These are phyloP conservation scores for Prunella fulvescens DNA, from an alignment of 2,113 vertebrate genomes.

Conservation along the genomic window DNA sequence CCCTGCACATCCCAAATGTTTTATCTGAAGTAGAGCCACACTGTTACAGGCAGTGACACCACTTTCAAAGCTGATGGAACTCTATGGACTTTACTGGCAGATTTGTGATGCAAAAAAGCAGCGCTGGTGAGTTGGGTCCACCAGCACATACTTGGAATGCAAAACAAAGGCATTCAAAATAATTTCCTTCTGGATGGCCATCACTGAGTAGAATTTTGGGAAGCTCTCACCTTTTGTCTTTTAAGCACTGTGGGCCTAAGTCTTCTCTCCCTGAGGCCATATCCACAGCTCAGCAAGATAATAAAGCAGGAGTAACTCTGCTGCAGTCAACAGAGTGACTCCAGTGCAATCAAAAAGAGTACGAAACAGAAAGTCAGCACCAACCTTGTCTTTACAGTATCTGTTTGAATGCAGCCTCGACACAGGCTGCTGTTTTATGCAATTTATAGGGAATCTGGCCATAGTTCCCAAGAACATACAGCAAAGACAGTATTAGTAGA, in stretches of 20 bases:
- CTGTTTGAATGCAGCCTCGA: neutral
- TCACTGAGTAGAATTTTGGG: neutral
- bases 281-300: neutral
- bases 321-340: rapidly evolving
- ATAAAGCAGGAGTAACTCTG: neutral
- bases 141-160: neutral
- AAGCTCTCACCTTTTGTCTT: neutral
- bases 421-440: neutral
- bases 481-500: neutral
- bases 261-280: neutral
- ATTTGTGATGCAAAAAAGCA: neutral
- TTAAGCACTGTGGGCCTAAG: neutral
- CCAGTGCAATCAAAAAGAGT: neutral
- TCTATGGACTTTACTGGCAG: neutral
- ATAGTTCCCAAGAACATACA: neutral
- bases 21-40: neutral
- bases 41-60: neutral
- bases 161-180: neutral
- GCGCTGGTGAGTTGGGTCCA: neutral
- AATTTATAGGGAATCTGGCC: neutral
- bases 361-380: neutral
- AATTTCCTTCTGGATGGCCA: neutral
- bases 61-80: neutral
- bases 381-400: neutral
- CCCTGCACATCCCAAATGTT: rapidly evolving